Evolutionary conservation across 2,888 invertebrate species (phyloP).

Genomic region (Piscicola geometra): DNA sequence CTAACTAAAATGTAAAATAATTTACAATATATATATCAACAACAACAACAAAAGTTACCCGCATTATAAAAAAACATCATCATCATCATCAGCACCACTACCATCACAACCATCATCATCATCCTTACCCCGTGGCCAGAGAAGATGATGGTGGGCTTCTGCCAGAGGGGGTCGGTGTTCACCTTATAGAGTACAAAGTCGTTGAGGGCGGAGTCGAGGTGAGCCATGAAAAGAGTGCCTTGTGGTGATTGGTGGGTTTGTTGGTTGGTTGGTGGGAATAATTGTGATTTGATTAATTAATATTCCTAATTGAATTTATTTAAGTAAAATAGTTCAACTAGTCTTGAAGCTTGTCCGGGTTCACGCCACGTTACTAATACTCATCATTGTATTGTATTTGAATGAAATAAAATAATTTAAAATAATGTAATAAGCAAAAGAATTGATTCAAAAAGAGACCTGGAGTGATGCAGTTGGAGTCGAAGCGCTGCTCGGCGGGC

Average conservation of each 20-base stretch:
- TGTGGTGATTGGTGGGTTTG: background rate
- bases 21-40: too few relatives aligned
- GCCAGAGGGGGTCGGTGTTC: slow-evolving; percentile 78
- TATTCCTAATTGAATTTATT: too few relatives aligned
- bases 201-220: slow-evolving; percentile 76
- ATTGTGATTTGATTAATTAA: background rate
- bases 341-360: background rate
- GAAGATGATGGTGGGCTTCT: slow-evolving; percentile 75
- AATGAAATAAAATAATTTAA: too few relatives aligned
- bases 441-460: too few relatives aligned
- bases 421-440: slow-evolving; percentile 4
- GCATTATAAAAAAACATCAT: too few relatives aligned
- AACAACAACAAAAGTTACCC: too few relatives aligned
- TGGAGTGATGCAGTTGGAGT: slow-evolving; percentile 96
- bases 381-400: too few relatives aligned
- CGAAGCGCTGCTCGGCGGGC: slow-evolving; percentile 77
- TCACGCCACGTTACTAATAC: too few relatives aligned
- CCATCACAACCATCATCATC: too few relatives aligned
- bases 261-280: too few relatives aligned
- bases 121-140: slow-evolving; percentile 82
- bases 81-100: too few relatives aligned
- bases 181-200: slow-evolving; percentile 78
- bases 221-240: slow-evolving; percentile 76
- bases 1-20: slow-evolving; percentile 8
- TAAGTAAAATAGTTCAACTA: slow-evolving; percentile 11